These are phyloP conservation scores for Urophycis tenuis DNA, from an alignment of 2,797 vertebrate genomes.

Conservation along the genomic window DNA sequence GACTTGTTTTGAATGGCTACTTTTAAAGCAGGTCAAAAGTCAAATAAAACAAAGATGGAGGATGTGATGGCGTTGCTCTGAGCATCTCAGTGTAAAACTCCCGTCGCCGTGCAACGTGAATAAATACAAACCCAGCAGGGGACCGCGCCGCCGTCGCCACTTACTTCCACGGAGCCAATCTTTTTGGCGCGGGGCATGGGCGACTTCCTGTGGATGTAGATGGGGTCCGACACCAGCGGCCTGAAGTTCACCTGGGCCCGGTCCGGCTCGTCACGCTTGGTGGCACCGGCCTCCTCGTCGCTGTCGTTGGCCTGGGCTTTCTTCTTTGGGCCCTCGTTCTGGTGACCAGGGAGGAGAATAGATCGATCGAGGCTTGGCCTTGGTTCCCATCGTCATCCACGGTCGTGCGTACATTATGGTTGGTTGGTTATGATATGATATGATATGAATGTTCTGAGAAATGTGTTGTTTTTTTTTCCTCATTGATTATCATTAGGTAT, in stretches of 20 bases:
- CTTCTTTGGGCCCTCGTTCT: slow-evolving; percentile 78
- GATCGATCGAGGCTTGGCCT: no score
- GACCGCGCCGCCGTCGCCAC: slow-evolving; percentile 35
- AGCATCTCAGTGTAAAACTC: neutral
- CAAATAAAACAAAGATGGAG: neutral
- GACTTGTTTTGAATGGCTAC: neutral
- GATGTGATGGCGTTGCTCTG: neutral
- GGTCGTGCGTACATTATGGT: no score
- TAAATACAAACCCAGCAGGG: neutral
- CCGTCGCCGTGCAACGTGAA: neutral
- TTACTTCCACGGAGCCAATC: slow-evolving; percentile 83
- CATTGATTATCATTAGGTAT: no score
- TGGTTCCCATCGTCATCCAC: no score
- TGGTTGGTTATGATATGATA: no score
- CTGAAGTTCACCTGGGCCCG: slow-evolving; percentile 78
- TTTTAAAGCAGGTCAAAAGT: neutral
- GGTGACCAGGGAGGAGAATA: neutral
- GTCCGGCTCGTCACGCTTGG: slow-evolving; percentile 77
- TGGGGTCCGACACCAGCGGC: slow-evolving; percentile 84
- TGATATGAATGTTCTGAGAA: no score
- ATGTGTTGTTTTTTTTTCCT: no score
- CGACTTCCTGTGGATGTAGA: slow-evolving; percentile 86
- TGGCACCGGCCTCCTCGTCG: slow-evolving; percentile 71
- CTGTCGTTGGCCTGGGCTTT: slow-evolving; percentile 67
- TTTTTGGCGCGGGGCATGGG: slow-evolving; percentile 80